Base-by-base conservation (phyloP, 1,140 invertebrate genomes). In the Anastrepha obliqua region DNA sequence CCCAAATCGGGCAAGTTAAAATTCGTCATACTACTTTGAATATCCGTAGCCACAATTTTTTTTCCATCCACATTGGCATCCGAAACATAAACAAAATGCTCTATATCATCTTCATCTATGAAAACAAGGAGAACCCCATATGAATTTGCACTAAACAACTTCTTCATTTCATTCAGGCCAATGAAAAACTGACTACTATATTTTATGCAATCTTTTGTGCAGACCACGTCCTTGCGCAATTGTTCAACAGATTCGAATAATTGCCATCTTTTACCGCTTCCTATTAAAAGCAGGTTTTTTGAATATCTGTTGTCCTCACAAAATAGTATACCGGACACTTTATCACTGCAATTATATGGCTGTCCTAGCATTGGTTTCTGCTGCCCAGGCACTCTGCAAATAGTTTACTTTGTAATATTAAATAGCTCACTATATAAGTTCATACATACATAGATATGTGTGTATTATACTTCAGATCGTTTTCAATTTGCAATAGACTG, bases 271-370 rank as follows among this genome's bases (percentile, higher is more conserved):
- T 29, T 17, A 29, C 47, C 74, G 29, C 74, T 44, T 47, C 74
- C 74, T 20, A 81, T 81, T 20, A 81, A 55, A 6, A 81, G 11
- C 29, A 81, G 55, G 55, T 81, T 17, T 55, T 51, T 51, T 0
- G 47, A 55, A 51, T 81, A 81, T 81, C 74, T 58, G 9, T 81
- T 81, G 47, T 81, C 47, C n/a, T 81, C 74, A 81, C 74, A 81
- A 81, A 81, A 81, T 2, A 58, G 74, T n/a, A 47, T 67, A 29
- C 65, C 29, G 13, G 17, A 17, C 1, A 9, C 7, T 74, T n/a
- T 51, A 20, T 81, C 51, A 4, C 11, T 9, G 6, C 74, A 81
- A 29, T 55, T 8, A 55, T 81, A 55, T 0, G 74, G 70, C 44
- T 17, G 20, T 13, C 11, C 5, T 81, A 1, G 47, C 3, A 62